These are phyloP conservation scores for Phylloscopus trochiloides DNA, from an alignment of 2,113 vertebrate species.

Conservation along the genomic window DNA sequence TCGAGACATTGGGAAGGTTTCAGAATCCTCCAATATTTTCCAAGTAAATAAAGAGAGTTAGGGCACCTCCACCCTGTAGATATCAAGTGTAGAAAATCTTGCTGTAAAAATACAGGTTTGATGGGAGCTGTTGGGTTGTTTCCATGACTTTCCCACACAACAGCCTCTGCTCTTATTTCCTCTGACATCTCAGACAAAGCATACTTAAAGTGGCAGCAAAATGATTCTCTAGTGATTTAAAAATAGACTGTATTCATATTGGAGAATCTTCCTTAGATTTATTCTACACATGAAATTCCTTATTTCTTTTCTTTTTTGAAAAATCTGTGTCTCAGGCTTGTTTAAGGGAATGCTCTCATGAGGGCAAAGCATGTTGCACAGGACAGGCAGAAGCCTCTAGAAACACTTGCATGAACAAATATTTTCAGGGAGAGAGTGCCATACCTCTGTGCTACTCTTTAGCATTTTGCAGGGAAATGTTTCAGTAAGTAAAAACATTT, in stretches of 20 bases:
- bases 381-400: not conserved
- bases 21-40: not conserved
- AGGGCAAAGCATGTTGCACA: not conserved
- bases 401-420: not conserved
- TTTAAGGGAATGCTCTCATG: not conserved
- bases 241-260: not conserved
- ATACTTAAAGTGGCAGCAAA: not conserved
- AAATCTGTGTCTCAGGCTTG: not conserved
- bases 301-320: not conserved
- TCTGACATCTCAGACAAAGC: not conserved
- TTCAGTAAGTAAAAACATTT: not conserved
- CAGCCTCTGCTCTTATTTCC: not conserved
- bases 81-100: not conserved
- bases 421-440: not conserved
- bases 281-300: not conserved
- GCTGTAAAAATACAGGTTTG: not conserved
- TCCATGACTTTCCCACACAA: not conserved
- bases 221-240: not conserved
- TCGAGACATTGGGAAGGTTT: not conserved
- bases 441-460: not conserved
- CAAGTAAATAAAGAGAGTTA: not conserved
- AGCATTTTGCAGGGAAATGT: not conserved
- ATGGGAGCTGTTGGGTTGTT: not conserved
- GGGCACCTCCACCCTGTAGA: not conserved
- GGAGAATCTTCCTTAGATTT: not conserved